Evolutionary conservation across 2,888 invertebrate species (phyloP).

Genomic region (Campaea margaritaria): DNA sequence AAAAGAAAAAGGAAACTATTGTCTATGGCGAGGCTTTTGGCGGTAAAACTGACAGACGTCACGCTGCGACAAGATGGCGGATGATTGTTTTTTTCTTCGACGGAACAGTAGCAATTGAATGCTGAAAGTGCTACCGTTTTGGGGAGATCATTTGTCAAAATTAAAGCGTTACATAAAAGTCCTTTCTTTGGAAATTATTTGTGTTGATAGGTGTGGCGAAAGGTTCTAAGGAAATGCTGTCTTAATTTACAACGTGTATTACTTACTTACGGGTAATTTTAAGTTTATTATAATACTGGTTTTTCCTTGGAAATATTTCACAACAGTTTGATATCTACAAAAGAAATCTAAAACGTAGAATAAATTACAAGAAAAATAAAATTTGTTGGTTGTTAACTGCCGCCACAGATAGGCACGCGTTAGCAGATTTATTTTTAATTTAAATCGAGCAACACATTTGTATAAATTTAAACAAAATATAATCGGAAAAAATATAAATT

Average conservation of each 20-base stretch:
- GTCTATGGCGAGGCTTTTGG: slow-evolving; percentile 61
- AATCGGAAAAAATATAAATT: too few species aligned
- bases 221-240: slow-evolving; percentile 15
- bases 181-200: slow-evolving; percentile 32
- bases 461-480: too few species aligned
- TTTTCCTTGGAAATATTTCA: too few species aligned
- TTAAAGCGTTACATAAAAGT: slow-evolving; percentile 63
- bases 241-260: slow-evolving; percentile 17
- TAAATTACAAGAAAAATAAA: too few species aligned
- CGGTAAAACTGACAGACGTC: slow-evolving; percentile 74
- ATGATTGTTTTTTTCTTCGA: slow-evolving; percentile 35
- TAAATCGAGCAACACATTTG: too few species aligned
- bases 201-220: slow-evolving; percentile 29
- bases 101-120: slow-evolving; percentile 37
- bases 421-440: too few species aligned
- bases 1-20: slow-evolving; percentile 56
- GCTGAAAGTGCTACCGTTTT: slow-evolving; percentile 71
- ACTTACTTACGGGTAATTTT: not conserved
- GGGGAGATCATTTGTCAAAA: slow-evolving; percentile 63
- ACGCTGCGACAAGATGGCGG: slow-evolving; percentile 65
- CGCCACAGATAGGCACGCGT: too few species aligned
- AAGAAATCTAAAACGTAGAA: too few species aligned
- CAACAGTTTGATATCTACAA: too few species aligned
- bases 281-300: not conserved
- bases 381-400: too few species aligned